Evolutionary conservation across 2,797 vertebrate species (phyloP), one percentile per base, ranked within the genome.

Genomic region (Phrynocephalus guinanensis): DNA sequence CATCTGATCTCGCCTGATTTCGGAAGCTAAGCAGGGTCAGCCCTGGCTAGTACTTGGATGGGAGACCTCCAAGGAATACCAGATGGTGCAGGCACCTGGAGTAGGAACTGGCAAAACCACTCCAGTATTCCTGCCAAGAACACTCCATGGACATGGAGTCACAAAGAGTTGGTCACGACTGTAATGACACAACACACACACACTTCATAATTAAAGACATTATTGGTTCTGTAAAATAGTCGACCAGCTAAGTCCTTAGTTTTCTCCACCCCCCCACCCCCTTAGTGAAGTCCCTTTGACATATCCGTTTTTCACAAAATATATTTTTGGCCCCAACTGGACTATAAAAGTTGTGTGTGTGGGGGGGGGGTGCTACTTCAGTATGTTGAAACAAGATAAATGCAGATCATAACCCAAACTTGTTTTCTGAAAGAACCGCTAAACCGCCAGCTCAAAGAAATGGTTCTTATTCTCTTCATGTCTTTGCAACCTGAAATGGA

Each of bases 161-260:
- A 33, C 33, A 33, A 33, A 33, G 33, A 33, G 33, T 33, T 2
- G 33, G 33, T 33, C 33, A 33, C 33, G 33, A 33, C 33, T 33
- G 33, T 33, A 33, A 33, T 33, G 33, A 33, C 33, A 33, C 33
- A 33, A 33, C 33, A 33, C 33, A 33, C 33, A 2, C 33, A 33
- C 33, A 33, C 33, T 33, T 33, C 33, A 33, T 83, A 71, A 22
- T 6, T 24, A 13, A 67, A 20, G 28, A 28, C 50, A 15, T 63
- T 80, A 52, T 86, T 81, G 60, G 70, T 56, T 86, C 66, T 56
- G 15, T 26, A 44, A 22, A 80, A 22, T 66, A 82, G 22, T 75
- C 81, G 16, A 66, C 56, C 38, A 30, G 18, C 81, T 11, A 80
- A 48, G 44, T 63, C 24, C 28, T 81, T n/a, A 66, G 16, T 82